Evolutionary conservation across 2,113 vertebrate species (phyloP).

Genomic region (Gobio gobio): DNA sequence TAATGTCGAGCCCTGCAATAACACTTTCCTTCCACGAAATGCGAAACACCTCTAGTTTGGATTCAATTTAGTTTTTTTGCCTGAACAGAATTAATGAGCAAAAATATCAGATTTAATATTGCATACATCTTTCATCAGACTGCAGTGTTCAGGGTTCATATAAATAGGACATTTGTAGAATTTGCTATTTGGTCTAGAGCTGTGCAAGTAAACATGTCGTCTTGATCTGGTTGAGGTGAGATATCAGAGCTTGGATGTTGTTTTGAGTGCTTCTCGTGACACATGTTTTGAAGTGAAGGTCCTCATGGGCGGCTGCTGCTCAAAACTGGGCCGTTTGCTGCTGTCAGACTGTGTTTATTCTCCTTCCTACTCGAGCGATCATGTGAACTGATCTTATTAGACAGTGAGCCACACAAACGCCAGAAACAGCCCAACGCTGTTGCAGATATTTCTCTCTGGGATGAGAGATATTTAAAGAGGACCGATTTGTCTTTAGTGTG

Average conservation of each 20-base stretch:
- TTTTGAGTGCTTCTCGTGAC: conserved; percentile 11
- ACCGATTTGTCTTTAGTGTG: too few relatives aligned
- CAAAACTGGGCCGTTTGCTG: conserved; percentile 31
- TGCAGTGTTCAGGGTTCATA: background rate
- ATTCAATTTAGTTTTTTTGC: too few relatives aligned
- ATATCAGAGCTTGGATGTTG: background rate
- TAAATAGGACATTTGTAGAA: background rate
- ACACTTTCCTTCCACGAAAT: too few relatives aligned
- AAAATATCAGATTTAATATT: background rate
- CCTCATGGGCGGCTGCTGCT: conserved; percentile 1
- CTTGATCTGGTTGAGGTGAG: background rate
- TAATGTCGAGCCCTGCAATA: too few relatives aligned
- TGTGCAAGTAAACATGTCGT: background rate
- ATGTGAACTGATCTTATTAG: conserved; percentile 53
- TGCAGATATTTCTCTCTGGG: background rate
- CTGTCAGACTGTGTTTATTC: conserved; percentile 48
- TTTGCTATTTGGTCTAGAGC: background rate
- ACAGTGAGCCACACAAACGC: conserved; percentile 37
- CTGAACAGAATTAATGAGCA: background rate
- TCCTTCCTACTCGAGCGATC: conserved; percentile 14
- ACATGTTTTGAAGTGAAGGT: conserved; percentile 39
- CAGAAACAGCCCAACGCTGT: conserved; percentile 14
- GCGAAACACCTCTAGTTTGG: too few relatives aligned
- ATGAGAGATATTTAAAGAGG: background rate
- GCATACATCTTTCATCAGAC: background rate